These are phyloP conservation scores for Phrynocephalus versicolor DNA, from an alignment of 2,113 vertebrate genomes.

Conservation along the genomic window DNA sequence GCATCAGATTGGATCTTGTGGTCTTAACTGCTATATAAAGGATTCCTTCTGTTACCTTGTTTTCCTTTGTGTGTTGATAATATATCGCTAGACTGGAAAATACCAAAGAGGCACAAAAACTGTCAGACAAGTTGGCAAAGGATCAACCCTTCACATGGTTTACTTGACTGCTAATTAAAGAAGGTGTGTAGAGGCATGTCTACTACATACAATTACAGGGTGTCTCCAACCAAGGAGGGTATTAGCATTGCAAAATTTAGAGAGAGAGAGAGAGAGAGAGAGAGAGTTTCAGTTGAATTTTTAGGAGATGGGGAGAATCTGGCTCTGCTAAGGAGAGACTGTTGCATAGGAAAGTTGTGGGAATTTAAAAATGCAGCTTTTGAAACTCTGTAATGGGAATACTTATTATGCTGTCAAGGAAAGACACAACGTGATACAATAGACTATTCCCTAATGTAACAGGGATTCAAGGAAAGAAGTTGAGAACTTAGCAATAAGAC, in stretches of 20 bases:
- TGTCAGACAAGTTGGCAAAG: constrained; percentile 15
- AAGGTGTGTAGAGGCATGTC: constrained; percentile 1
- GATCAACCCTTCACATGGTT: not conserved
- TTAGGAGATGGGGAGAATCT: not conserved
- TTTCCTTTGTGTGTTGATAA: constrained; percentile 1
- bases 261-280: not conserved
- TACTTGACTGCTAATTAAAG: constrained; percentile 12
- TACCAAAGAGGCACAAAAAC: not conserved
- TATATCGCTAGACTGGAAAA: not conserved
- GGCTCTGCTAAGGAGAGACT: not conserved
- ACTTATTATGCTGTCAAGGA: not conserved
- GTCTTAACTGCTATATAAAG: not conserved
- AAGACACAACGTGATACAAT: constrained; percentile 33
- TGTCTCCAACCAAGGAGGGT: not conserved
- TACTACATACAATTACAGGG: not conserved
- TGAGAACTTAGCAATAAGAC: constrained; percentile 6
- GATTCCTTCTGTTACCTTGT: not conserved
- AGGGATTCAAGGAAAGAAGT: not conserved
- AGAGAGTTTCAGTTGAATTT: not conserved
- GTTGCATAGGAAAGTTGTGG: constrained; percentile 16
- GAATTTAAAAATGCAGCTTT: not conserved
- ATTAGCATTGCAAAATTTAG: constrained; percentile 13
- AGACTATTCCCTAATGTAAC: not conserved
- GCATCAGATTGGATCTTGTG: too few relatives aligned
- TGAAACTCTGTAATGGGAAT: not conserved